Evolutionary conservation across 2,888 invertebrate species (phyloP), one percentile per base, ranked within the genome.

Genomic region (Mamestra brassicae): DNA sequence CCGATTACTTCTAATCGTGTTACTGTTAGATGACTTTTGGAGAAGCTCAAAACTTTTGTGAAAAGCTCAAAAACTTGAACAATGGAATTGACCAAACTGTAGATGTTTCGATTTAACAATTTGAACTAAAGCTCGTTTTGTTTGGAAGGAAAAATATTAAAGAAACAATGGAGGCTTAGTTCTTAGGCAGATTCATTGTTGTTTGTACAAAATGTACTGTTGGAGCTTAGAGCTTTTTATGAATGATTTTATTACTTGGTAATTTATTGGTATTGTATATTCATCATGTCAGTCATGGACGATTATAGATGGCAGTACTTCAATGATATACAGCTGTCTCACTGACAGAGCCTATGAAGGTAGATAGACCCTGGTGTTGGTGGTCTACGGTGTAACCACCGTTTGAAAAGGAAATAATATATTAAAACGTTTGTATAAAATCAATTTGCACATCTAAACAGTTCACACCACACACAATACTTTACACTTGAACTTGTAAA

Each of bases 61-160:
- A 85, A 87, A 85, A 86, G 81, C 88, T 91, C 83, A 76, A 76
- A 81, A 89, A 86, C 83, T 91, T 84, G 76, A 89, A 94, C 93
- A 94, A 94, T 90, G 85, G 88, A 81, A 80, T 83, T 86, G 88
- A 88, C 87, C 85, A 89, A 88, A 87, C 88, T 87, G 88, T 90
- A 86, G 89, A 87, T 86, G 85, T 90, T 90, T 90, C 90, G 89
- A 92, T 90, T 90, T 88, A 84, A 89, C 85, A 89, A 89, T 89
- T 91, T 91, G 85, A 84, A 89, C 89, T 87, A 73, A 82, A 84
- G 81, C 82, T 87, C 76, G 80, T 86, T 91, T 71, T 90, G 87
- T 90, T 90, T 89, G 87, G 77, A 89, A 89, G 86, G 85, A 91
- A 90, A 90, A 92, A 91, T 89, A 88, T 69, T 73, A 34, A 63